These are phyloP conservation scores for Calypte anna DNA, from an alignment of 2,113 vertebrate genomes.

Conservation along the genomic window DNA sequence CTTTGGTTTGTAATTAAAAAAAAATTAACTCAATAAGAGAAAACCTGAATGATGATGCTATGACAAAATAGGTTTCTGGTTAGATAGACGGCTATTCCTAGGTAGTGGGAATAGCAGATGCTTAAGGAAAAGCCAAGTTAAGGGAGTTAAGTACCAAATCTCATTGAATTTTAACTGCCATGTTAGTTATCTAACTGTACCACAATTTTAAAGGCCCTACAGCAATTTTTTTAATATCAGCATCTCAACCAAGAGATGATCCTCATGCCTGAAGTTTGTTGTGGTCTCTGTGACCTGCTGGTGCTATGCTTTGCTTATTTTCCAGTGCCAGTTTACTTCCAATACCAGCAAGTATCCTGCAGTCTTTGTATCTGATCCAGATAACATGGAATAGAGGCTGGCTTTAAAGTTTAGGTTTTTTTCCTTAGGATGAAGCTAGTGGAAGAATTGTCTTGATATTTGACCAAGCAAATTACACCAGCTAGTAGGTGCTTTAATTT, in stretches of 20 bases:
- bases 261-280: not conserved
- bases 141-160: not conserved
- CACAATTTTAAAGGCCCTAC: slow-evolving; percentile 1
- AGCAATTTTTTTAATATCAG: not conserved
- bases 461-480: slow-evolving; percentile 71
- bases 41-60: not conserved
- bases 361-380: not conserved
- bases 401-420: not conserved
- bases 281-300: not conserved
- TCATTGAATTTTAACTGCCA: not conserved
- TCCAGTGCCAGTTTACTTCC: not conserved
- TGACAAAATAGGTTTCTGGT: slow-evolving; percentile 4
- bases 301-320: not conserved
- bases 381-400: not conserved
- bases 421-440: slow-evolving; percentile 55
- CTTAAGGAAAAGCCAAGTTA: slow-evolving; percentile 32
- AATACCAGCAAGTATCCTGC: not conserved
- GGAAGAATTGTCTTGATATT: slow-evolving; percentile 66
- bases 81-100: not conserved
- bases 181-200: slow-evolving; percentile 22
- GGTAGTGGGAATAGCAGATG: not conserved
- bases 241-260: not conserved
- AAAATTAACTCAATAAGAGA: not conserved
- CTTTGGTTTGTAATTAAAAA: not conserved
- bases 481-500: slow-evolving; percentile 73